phyloP scores from a whole-genome alignment of 1,140 invertebrate species.

The Tetramorium alpestre region DNA sequence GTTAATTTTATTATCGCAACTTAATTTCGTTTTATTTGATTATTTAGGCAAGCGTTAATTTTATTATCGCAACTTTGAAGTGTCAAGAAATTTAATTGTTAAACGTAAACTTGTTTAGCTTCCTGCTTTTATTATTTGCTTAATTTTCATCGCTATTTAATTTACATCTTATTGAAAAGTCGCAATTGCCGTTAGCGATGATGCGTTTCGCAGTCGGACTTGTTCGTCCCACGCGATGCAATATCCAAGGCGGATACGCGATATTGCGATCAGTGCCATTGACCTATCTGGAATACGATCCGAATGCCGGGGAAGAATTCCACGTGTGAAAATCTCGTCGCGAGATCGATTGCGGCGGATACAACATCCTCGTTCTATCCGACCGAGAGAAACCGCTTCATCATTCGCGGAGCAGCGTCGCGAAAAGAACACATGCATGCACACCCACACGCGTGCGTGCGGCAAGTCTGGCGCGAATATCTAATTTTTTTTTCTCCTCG shows the following conservation, averaged over 20 bases:
- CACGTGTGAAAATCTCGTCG: conserved; percentile 69
- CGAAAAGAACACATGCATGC: not conserved
- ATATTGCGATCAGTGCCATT: conserved; percentile 73
- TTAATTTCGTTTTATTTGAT: too few relatives aligned
- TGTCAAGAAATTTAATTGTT: not conserved
- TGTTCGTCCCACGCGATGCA: conserved; percentile 68
- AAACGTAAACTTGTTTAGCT: not conserved
- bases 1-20: too few relatives aligned
- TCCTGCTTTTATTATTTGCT: not conserved
- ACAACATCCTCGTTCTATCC: conserved; percentile 33
- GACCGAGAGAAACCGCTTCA: conserved; percentile 30
- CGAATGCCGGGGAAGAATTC: conserved; percentile 41
- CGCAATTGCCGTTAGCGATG: not conserved
- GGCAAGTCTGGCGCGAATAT: conserved; percentile 26
- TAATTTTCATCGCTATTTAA: not conserved
- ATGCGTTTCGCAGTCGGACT: conserved; percentile 34
- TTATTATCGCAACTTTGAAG: not conserved
- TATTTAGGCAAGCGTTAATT: not conserved
- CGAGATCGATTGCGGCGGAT: conserved; percentile 65
- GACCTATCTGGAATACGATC: conserved; percentile 73
- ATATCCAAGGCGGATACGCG: conserved; percentile 66
- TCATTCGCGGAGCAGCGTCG: conserved; percentile 26
- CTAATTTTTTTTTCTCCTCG: conserved; percentile 36
- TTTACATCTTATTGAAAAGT: not conserved
- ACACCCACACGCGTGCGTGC: not conserved